Base-by-base conservation (phyloP, 2,797 vertebrate species). In the Pipistrellus kuhlii region DNA sequence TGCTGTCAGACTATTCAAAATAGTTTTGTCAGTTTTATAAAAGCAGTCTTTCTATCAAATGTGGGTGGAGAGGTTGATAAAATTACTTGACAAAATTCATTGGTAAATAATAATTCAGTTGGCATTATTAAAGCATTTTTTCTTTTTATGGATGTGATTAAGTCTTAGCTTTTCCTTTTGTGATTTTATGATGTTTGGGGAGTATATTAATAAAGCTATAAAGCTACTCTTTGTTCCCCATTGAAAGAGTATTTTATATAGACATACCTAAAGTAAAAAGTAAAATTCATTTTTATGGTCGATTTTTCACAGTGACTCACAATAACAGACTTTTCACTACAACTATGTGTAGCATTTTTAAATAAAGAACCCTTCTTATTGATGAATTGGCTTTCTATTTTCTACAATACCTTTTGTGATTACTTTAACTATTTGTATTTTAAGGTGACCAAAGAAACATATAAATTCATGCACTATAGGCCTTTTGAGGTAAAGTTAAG, bases 21-120 rank as follows among this genome's bases (percentile, higher is more conserved):
- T 27, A 88, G n/a, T 53, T 96, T 85, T 94, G 69, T 51, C 57
- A 90, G 83, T n/a, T 90, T 85, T 88, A 11, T 78, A 87, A 23
- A 6, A 0, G 1, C 30, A 92, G 84, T 81, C 15, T 77, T 30
- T 95, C 90, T 92, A 35, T 30, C 0, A 96, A 96, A 92, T 68
- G 35, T 81, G 32, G 53, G 85, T 96, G 81, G 90, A 96, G 3
- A 92, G 41, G 30, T 94, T 91, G 81, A 85, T 95, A 27, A 94
- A 97, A 97, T 97, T 97, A 85, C 21, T 78, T 96, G 93, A 78
- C 91, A 96, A 96, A 97, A 91, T 80, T 69, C 77, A 95, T 87
- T 96, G 94, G 87, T 93, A 97, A 96, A 91, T 81, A 97, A 94
- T 96, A 92, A 95, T 97, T 96, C 72, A 62, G 8, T 57, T 82